Evolutionary conservation across 1,140 invertebrate genomes (phyloP), one percentile per base, ranked within the genome.

Genomic region (Drosophila parabipectinata): DNA sequence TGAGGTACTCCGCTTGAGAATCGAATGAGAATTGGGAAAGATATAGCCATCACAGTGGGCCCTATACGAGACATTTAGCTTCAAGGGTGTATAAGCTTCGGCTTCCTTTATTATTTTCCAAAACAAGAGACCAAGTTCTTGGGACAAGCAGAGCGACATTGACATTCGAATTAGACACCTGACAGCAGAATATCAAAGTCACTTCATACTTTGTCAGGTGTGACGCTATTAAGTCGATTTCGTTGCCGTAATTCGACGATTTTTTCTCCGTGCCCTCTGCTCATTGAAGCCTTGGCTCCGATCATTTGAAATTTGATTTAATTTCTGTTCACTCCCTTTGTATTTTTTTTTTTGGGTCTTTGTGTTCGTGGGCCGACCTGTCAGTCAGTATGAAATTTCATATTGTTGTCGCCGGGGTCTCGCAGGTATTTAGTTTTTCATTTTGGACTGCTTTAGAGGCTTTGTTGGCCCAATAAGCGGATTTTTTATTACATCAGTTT

Each of bases 151-250:
- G 68, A 37, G 21, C 78, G 83, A 66, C 83, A 88, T 88, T 88
- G 83, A 88, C 83, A 88, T 88, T 88, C 76, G 79, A 88, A 88
- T 88, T 83, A 77, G 83, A 88, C 83, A 88, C 83, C 83, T 88
- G 79, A 83, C 72, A 76, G 68, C 63, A 54, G 63, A 64, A 71
- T 73, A 73, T 68, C 72, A 56, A 66, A 66, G 71, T 59, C 59
- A 51, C 81, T 81, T 62, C 60, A 56, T 47, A 39, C 45, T 39
- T 44, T 44, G 41, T 44, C 41, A 44, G 41, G 41, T 44, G 41
- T 44, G 41, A 44, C 41, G 41, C 41, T 44, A 44, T 44, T 44
- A 44, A 44, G 41, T 44, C 41, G 41, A 44, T 18, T 14, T 14
- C 9, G 24, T 56, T 6, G 18, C 39, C 12, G 48, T 57, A 69